Base-by-base conservation (phyloP, 2,888 invertebrate genomes). In the Lordiphosa andalusiaca region DNA sequence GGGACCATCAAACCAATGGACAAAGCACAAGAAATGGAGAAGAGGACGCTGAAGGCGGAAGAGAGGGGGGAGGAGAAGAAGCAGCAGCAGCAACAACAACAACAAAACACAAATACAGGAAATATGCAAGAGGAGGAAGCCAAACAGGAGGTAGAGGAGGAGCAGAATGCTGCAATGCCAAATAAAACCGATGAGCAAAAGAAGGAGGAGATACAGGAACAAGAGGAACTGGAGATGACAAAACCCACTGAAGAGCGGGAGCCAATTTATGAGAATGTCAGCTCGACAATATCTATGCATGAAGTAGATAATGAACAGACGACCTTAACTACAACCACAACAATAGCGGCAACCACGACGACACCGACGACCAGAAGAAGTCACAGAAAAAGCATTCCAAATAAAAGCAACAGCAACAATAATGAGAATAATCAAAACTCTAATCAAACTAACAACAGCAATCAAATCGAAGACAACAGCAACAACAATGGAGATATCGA, bases 241-340 rank as follows among this genome's bases (percentile, higher is more conserved):
- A 25, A 44, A 25, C 13, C 52, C n/a, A 36, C 47, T 41, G 61
- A 60, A 47, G 61, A 59, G 36, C 55, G 54, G 49, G 89, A 89
- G 73, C 88, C 90, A 51, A 90, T 90, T 67, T 91, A 91, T 86
- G 91, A 91, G 69, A 90, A 90, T 46, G 75, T 89, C 63, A 78
- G 74, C 66, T 83, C 86, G 64, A 68, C 86, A 55, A 60, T 86
- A 74, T 77, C 87, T 80, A 76, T 72, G 82, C 82, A 56, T 38
- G 69, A 83, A 65, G 81, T 83, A 73, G 86, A 87, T 73, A 75
- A 59, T 69, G 80, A 71, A 62, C 72, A 72, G 66, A 67, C 65
- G 57, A 71, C 76, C 51, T 66, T 51, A 58, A 56, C 68, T 44
- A 51, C 55, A 51, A 63, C 65, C 60, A 63, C 57, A 50, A 62